phyloP scores from a whole-genome alignment of 2,888 invertebrate species.

The Teinopalpus imperialis region DNA sequence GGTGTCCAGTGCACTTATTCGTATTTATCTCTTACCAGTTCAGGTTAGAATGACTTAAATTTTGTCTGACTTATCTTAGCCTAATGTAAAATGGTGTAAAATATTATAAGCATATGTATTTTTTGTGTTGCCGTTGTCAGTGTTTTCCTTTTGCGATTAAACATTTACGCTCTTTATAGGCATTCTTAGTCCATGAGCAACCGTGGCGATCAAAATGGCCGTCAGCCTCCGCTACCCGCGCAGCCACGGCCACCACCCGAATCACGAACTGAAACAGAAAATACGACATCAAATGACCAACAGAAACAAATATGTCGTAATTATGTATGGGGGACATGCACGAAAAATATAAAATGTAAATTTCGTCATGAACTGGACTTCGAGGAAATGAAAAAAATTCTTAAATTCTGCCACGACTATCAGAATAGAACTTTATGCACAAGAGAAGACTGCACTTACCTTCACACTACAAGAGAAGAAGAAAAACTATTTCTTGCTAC shows the following conservation, averaged over 20 bases:
- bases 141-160: neutral
- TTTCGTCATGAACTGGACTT: conserved; percentile 57
- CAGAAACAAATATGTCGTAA: conserved; percentile 51
- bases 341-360: conserved; percentile 53
- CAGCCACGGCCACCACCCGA: conserved; percentile 41
- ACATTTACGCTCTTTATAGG: neutral
- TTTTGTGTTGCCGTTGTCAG: neutral
- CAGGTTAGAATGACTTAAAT: conserved; percentile 2
- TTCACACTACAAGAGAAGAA: conserved; percentile 28
- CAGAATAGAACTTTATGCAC: conserved; percentile 62
- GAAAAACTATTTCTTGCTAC: conserved; percentile 23
- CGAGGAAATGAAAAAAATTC: conserved; percentile 55
- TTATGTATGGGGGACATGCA: conserved; percentile 65
- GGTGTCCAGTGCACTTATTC: conserved; percentile 8
- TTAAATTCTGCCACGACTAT: conserved; percentile 66
- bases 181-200: conserved; percentile 40
- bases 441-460: conserved; percentile 57
- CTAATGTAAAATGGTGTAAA: too few species aligned
- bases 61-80: too few species aligned
- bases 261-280: conserved; percentile 37
- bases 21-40: neutral
- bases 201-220: conserved; percentile 53
- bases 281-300: conserved; percentile 30
- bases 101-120: neutral
- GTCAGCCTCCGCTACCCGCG: conserved; percentile 47